These are phyloP conservation scores for Drosophila leonis DNA, from an alignment of 2,888 invertebrate genomes.

Conservation along the genomic window DNA sequence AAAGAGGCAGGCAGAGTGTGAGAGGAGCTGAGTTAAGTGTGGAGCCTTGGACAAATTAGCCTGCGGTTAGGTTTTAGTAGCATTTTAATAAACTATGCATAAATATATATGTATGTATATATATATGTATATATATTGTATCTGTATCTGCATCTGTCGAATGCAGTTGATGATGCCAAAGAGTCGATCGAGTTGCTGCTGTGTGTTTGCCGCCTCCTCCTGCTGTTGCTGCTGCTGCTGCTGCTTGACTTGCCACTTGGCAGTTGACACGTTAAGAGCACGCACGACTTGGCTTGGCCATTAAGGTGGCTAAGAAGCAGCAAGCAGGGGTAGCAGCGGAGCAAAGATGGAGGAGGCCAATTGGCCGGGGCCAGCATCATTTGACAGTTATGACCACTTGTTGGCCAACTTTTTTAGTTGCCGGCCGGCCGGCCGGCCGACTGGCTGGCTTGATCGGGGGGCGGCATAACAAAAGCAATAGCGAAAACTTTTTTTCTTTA, in stretches of 20 bases:
- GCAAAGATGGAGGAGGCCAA: constrained; percentile 4
- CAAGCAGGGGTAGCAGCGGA: background rate
- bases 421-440: constrained; percentile 59
- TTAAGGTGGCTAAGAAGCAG: constrained; percentile 44
- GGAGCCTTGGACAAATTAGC: constrained; percentile 71
- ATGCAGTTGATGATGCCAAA: constrained; percentile 51
- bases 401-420: constrained; percentile 39
- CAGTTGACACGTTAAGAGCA: constrained; percentile 82
- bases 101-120: constrained; percentile 23
- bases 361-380: constrained; percentile 41
- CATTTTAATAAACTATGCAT: constrained; percentile 59
- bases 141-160: constrained; percentile 32
- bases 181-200: constrained; percentile 45
- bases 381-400: constrained; percentile 82
- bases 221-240: background rate
- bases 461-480: constrained; percentile 44
- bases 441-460: constrained; percentile 12
- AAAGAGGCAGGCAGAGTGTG: background rate
- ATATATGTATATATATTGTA: constrained; percentile 15
- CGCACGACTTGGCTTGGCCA: constrained; percentile 67
- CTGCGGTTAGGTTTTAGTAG: constrained; percentile 74
- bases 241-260: constrained; percentile 37
- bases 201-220: constrained; percentile 5
- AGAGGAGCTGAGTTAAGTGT: constrained; percentile 13
- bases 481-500: constrained; percentile 26